Percentiles rank a stretch among this genome's conserved stretches.
These are phyloP conservation scores for Anodontia alba DNA, from an alignment of 2,888 invertebrate species.

Conservation along the genomic window DNA sequence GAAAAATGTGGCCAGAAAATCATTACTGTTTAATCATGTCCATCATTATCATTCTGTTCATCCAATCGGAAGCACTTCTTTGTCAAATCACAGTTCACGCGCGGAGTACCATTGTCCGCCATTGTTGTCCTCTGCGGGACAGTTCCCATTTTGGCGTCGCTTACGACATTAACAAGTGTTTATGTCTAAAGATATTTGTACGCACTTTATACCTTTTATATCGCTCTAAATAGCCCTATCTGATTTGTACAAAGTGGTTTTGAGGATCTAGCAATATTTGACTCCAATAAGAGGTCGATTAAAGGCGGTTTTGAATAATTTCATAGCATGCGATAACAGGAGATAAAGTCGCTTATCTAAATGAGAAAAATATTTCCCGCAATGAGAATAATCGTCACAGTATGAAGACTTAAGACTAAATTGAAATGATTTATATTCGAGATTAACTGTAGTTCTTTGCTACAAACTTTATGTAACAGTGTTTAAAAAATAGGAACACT, in stretches of 20 bases:
- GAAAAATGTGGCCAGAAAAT: slow-evolving; percentile 54
- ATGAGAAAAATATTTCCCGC: slow-evolving; percentile 37
- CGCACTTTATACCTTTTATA: slow-evolving; percentile 49
- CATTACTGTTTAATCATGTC: slow-evolving; percentile 65
- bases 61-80: slow-evolving; percentile 53
- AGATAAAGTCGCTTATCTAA: slow-evolving; percentile 50
- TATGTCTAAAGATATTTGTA: slow-evolving; percentile 57
- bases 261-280: slow-evolving; percentile 49
- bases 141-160: slow-evolving; percentile 59
- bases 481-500: no score
- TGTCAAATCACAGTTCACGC: slow-evolving; percentile 62
- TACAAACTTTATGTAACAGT: no score
- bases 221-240: slow-evolving; percentile 57
- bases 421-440: not conserved
- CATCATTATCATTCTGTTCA: slow-evolving; percentile 56
- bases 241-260: slow-evolving; percentile 58
- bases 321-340: slow-evolving; percentile 21
- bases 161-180: slow-evolving; percentile 63
- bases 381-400: slow-evolving; percentile 24
- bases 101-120: slow-evolving; percentile 45
- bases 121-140: slow-evolving; percentile 61
- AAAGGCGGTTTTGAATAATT: slow-evolving; percentile 38
- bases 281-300: slow-evolving; percentile 59
- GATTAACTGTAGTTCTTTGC: no score
- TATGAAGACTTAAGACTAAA: not conserved